A percentile compares a stretch with the other conserved stretches of the same genome.
phyloP scores from a whole-genome alignment of 2,113 vertebrate genomes.

The Chrysemys picta region DNA sequence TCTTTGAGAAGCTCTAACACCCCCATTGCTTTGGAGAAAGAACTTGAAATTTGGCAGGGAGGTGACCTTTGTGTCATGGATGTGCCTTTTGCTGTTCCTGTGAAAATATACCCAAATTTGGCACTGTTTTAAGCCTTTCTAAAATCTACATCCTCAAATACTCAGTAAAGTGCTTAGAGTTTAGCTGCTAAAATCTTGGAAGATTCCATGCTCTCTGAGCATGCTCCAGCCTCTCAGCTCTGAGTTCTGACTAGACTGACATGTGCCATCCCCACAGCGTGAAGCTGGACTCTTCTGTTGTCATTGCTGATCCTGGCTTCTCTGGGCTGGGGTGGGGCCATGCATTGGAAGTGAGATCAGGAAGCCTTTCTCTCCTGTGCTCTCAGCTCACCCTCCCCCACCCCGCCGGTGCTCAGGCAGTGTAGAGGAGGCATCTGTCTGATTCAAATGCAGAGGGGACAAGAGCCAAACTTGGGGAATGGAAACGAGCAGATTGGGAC shows the following conservation, averaged over 20 bases:
- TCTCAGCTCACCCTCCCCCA: background rate
- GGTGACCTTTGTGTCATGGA: background rate
- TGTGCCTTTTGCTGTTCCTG: background rate
- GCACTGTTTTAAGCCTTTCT: background rate
- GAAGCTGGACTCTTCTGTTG: background rate
- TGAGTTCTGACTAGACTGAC: background rate
- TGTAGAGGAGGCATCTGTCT: background rate
- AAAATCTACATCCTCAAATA: background rate
- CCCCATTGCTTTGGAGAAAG: fast-evolving
- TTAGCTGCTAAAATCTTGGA: background rate
- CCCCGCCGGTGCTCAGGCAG: background rate
- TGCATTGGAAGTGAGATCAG: background rate
- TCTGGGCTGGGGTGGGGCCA: background rate
- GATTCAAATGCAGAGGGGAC: background rate
- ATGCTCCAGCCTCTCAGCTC: background rate
- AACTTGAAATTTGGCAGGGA: background rate
- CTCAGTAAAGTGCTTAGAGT: background rate
- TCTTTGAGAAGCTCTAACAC: background rate
- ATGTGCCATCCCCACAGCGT: background rate
- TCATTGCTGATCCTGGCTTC: background rate
- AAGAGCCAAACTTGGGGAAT: background rate
- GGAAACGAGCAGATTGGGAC: background rate
- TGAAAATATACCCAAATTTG: background rate
- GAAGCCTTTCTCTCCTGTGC: background rate
- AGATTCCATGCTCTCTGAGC: background rate